Base-by-base conservation (phyloP, 2,113 vertebrate genomes). In the Todiramphus chloris region DNA sequence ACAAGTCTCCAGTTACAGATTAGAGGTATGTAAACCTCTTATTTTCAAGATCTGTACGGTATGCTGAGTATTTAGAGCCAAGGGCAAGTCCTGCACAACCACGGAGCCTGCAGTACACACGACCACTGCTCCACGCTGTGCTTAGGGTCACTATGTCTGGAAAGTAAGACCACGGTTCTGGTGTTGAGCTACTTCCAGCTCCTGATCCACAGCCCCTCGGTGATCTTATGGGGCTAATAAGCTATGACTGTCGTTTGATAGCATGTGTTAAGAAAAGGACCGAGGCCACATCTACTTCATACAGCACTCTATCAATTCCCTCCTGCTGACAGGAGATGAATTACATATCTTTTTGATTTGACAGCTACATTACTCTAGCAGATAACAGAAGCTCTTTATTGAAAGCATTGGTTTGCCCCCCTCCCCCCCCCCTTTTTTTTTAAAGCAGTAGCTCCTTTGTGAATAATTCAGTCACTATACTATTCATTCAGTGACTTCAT, bases 321-420 rank as follows among this genome's bases (percentile, higher is more conserved):
- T 53, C 43, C 64, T 43, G 56, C 56, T 75, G 58, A 56, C 1
- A 5, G 60, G 48, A 91, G 43, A 48, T 6, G 10, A 86, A 69
- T 33, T 50, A 27, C 46, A 35, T 75, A 28, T 6, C 8, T 2
- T 59, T 23, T 18, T 0, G 0, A 51, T 5, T 10, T 3, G 16
- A 68, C 51, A 35, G 50, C 44, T 23, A 43, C 58, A 1, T 41
- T 58, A 50, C 13, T 67, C 63, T 50, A 3, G 0, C 2, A 50
- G 16, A 9, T 16, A 88, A 77, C 53, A 83, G 51, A 46, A 90
- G 30, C 43, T 64, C 35, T 84, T 58, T 16, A 64, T 10, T 39
- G 30, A 63, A 27, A 27, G 44, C 3, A 8, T 21, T 66, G 24
- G 28, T 64, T n/a, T 30, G 28, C 9, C 13, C 25, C 9, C 13